A percentile compares a stretch with the other conserved stretches of the same genome.
These are phyloP conservation scores for Cremastinae sp. DNA, from an alignment of 2,888 invertebrate genomes.

Conservation along the genomic window DNA sequence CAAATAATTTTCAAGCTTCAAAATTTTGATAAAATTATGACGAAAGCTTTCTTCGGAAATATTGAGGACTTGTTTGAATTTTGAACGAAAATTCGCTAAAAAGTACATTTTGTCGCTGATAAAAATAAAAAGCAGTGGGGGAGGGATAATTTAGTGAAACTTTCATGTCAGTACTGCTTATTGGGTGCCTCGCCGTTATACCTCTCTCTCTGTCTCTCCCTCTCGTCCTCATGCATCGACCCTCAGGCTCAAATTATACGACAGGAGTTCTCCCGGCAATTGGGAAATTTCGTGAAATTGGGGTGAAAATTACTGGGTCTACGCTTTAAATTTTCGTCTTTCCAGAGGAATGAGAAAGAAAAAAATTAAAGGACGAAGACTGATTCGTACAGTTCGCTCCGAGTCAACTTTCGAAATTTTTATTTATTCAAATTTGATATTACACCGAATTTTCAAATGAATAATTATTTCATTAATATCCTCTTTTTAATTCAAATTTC, in stretches of 20 bases:
- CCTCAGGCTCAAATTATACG: conserved; percentile 62
- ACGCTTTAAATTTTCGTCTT: conserved; percentile 62
- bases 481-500: no score
- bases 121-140: conserved; percentile 11
- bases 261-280: conserved; percentile 56
- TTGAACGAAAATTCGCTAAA: neutral
- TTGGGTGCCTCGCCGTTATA: conserved; percentile 37
- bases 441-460: neutral
- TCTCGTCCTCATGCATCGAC: conserved; percentile 21
- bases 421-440: no score
- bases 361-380: neutral
- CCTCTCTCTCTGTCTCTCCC: conserved; percentile 15
- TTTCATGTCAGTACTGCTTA: conserved; percentile 36
- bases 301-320: conserved; percentile 66
- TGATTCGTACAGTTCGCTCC: conserved; percentile 7
- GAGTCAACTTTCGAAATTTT: no score
- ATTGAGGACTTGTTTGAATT: no score
- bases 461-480: conserved; percentile 18
- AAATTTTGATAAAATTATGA: no score
- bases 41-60: no score
- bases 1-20: no score
- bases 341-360: conserved; percentile 60
- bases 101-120: conserved; percentile 4
- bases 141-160: conserved; percentile 27
- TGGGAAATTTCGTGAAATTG: conserved; percentile 67